Base-by-base conservation (phyloP, 2,113 vertebrate species). In the Coturnix japonica region DNA sequence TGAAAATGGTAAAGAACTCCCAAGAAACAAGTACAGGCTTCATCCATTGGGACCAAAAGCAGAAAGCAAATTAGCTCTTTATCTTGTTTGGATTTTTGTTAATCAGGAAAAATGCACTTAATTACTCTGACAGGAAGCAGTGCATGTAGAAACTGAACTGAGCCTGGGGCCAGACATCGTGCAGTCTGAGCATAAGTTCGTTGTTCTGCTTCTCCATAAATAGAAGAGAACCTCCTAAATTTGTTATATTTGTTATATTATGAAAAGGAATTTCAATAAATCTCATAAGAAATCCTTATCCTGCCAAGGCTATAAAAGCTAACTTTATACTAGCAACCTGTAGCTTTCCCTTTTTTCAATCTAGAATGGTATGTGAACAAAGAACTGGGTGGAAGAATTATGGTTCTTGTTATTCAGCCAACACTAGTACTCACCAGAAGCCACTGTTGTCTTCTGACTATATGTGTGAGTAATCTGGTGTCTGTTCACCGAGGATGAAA, bases 81-180 rank as follows among this genome's bases (percentile, higher is more conserved):
- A 93, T 96, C 90, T 92, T 95, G 91, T 95, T 95, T 97, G 89
- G 84, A 95, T 91, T 95, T 93, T 90, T 93, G 84, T 95, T 96
- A 96, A 96, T 96, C 90, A 96, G 94, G 91, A 94, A 95, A 97
- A 96, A 96, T 93, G 82, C 91, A 91, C 73, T 96, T 96, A 96
- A 94, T 97, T 96, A 96, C 94, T 89, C 67, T 94, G 95, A 88
- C 86, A 95, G 94, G 89, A 97, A 96, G 93, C 92, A 91, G 92
- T 90, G 91, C 87, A 81, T 91, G 87, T 85, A 89, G 90, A 85
- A 94, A 82, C 82, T 81, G 82, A 86, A 51, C 73, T 91, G 88
- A 95, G 86, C 88, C 81, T 95, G 90, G 30, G 95, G 88, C 91
- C 88, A 94, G 94, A 96, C 94, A 92, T 94, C 93, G 91, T 13